Evolutionary conservation across 2,888 invertebrate genomes (phyloP).

Genomic region (Hypselothyrea guttata): DNA sequence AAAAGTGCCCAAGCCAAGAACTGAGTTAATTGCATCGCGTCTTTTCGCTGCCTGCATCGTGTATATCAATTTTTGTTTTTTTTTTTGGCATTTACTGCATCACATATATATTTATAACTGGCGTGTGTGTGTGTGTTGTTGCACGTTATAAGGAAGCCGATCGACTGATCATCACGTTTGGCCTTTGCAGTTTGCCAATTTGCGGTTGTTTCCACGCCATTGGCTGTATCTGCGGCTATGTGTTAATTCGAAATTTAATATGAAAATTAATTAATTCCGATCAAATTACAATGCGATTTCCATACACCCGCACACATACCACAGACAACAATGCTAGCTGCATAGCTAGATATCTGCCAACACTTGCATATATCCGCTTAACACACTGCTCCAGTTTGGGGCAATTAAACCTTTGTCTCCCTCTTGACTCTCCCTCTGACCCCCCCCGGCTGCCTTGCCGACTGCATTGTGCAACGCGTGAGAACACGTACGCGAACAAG

Average conservation of each 20-base stretch:
- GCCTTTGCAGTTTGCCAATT: slow-evolving; percentile 23
- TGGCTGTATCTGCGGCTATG: slow-evolving; percentile 34
- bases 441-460: slow-evolving; percentile 4
- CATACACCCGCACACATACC: slow-evolving; percentile 10
- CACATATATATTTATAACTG: slow-evolving; percentile 7
- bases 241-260: slow-evolving; percentile 43
- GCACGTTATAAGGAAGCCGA: slow-evolving; percentile 44
- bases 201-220: slow-evolving; percentile 17
- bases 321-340: background rate
- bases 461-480: slow-evolving; percentile 52
- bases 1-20: slow-evolving; percentile 56
- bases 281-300: slow-evolving; percentile 16
- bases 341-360: no score
- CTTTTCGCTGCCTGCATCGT: slow-evolving; percentile 9
- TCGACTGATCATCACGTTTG: slow-evolving; percentile 30
- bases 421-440: slow-evolving; percentile 18
- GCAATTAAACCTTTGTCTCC: slow-evolving; percentile 47
- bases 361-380: slow-evolving; percentile 7
- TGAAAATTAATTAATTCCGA: slow-evolving; percentile 7
- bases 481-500: slow-evolving; percentile 48
- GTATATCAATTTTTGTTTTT: slow-evolving; percentile 39
- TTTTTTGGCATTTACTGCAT: slow-evolving; percentile 2
- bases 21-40: slow-evolving; percentile 58
- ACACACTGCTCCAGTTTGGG: slow-evolving; percentile 34
- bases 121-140: slow-evolving; percentile 7